Evolutionary conservation across 2,113 vertebrate species (phyloP).

Genomic region (Ochotona curzoniae): DNA sequence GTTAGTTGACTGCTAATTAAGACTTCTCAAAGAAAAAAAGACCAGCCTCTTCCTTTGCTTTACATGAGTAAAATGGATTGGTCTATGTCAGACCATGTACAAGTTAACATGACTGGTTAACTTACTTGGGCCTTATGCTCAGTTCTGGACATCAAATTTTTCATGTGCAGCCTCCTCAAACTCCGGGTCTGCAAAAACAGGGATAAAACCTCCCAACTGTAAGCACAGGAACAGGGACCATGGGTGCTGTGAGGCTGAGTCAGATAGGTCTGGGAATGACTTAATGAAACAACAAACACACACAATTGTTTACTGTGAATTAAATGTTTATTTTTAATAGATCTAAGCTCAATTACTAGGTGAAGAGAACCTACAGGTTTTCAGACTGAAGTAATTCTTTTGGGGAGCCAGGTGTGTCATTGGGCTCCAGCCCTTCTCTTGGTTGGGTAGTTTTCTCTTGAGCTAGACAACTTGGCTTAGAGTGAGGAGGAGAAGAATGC

Average conservation of each 20-base stretch:
- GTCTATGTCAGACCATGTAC: neutral
- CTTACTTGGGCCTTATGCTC: neutral
- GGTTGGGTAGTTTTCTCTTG: neutral
- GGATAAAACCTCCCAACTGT: neutral
- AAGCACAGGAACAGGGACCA: neutral
- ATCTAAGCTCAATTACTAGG: neutral
- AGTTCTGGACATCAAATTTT: neutral
- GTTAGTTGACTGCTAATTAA: neutral
- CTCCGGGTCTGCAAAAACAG: neutral
- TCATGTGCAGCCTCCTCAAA: neutral
- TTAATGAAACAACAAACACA: neutral
- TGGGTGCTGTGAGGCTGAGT: neutral
- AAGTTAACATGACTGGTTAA: neutral
- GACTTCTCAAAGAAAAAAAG: neutral
- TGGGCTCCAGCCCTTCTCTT: neutral
- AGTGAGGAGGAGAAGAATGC: neutral
- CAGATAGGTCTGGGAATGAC: neutral
- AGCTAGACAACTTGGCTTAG: neutral
- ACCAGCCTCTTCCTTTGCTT: neutral
- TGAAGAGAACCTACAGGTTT: neutral
- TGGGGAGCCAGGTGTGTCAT: neutral
- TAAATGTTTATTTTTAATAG: neutral
- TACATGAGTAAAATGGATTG: neutral
- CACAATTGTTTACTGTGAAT: neutral
- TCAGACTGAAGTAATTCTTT: neutral